Percentiles rank a stretch among this genome's conserved stretches.
Conservation (phyloP, 2,113 vertebrate genomes). For the Onychostruthus taczanowskii region DNA sequence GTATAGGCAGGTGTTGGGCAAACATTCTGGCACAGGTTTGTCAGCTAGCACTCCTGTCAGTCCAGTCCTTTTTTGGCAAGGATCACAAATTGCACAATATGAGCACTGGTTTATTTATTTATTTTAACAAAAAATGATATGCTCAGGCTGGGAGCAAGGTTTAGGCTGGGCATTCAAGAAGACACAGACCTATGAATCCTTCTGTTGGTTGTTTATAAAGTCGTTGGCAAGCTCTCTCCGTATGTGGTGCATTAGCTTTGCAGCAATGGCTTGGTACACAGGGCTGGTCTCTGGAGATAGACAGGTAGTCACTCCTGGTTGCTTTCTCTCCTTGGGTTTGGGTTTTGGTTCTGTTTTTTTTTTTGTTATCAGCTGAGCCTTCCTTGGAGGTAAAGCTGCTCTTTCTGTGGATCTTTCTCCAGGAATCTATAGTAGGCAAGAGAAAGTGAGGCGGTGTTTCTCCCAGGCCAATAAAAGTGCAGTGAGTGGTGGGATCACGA, state of each 20-base stretch:
- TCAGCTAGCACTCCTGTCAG: background rate
- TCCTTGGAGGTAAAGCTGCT: background rate
- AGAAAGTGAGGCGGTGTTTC: background rate
- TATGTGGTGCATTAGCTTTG: background rate
- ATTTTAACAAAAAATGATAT: background rate
- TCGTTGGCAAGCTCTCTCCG: fast-evolving
- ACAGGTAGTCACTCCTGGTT: background rate
- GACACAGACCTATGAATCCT: background rate
- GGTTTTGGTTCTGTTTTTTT: background rate
- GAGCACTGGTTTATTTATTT: background rate
- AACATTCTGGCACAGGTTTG: background rate
- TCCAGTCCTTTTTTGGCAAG: background rate
- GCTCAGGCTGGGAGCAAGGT: background rate
- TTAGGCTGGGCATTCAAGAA: background rate
- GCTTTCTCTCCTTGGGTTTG: background rate
- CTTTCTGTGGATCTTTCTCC: background rate
- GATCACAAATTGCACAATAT: background rate
- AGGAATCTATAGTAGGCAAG: background rate
- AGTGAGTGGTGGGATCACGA: background rate
- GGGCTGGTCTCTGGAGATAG: background rate
- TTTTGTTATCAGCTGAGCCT: background rate
- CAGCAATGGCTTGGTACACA: fast-evolving
- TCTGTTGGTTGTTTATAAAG: background rate
- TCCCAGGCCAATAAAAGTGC: background rate
- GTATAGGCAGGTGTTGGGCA: background rate